Base-by-base conservation (phyloP, 92 coral and sea anemone genomes). In the Pocillopora meandrina region DNA sequence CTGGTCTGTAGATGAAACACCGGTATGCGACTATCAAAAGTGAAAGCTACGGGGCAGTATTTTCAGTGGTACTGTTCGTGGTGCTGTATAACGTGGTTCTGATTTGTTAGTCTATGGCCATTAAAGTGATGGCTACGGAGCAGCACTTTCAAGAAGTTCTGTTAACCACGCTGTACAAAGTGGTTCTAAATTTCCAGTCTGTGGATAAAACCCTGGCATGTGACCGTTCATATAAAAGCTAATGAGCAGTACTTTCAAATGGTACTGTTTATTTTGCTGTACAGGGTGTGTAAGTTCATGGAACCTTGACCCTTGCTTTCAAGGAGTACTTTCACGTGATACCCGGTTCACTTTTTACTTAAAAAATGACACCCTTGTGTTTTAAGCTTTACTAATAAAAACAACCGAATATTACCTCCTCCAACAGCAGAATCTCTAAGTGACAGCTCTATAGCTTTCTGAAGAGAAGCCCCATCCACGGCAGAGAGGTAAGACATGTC, bases 381-480 rank as follows among this genome's bases (percentile, higher is more conserved):
- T 42, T 7, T 3, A 42, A 42, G 62, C 62, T 7, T 59, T 16
- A 59, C 14, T 8, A 16, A 59, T 18, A 10, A 66, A 20, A 66
- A 20, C 31, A 66, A 66, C 16, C 2, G 7, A 26, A 26, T 26
- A 57, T n/a, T 6, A 52, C 9, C 26, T 72, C 73, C 85, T 77
- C 71, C 85, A 35, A 60, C 77, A 67, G 84, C 77, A 34, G 84
- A 76, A 26, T 85, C 88, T 81, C 71, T 81, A 52, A 90, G 93
- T 1, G 99, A 97, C 82, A 97, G 60, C 84, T 97, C 99, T 34
- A 97, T 89, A 15, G 99, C 99, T 76, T 82, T 92, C 56, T 94
- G 99, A 76, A 94, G 85, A 42, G 95, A 90, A 7, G 98, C 85
- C 20, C 88, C 85, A 47, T 93, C 98, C 12, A 72, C 92, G 3